Evolutionary conservation across 2,113 vertebrate genomes (phyloP).

Genomic region (Trachemys scripta): DNA sequence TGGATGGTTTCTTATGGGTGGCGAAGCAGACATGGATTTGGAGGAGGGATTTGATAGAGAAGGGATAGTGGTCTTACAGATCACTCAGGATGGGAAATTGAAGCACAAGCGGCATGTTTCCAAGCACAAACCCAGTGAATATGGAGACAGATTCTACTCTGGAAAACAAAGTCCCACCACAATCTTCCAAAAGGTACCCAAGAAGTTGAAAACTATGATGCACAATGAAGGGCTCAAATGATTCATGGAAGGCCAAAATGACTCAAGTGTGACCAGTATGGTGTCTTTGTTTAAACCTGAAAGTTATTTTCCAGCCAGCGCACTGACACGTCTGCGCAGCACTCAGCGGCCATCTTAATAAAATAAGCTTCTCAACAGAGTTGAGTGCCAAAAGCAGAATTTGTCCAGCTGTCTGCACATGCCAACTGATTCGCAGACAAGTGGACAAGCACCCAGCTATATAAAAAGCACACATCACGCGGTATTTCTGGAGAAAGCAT

Average conservation of each 20-base stretch:
- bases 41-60: neutral
- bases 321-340: neutral
- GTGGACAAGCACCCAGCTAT: neutral
- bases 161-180: neutral
- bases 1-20: neutral
- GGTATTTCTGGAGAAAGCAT: slow-evolving; percentile 27
- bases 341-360: neutral
- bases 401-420: neutral
- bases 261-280: neutral
- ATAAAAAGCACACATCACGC: neutral
- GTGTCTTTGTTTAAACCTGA: neutral
- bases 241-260: neutral
- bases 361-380: neutral
- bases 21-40: slow-evolving; percentile 8
- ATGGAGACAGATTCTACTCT: neutral
- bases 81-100: neutral
- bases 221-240: neutral
- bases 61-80: neutral
- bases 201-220: neutral
- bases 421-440: neutral
- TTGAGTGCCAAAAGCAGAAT: neutral
- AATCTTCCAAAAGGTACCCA: neutral
- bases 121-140: neutral
- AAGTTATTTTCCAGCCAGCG: slow-evolving; percentile 21
- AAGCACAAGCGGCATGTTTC: neutral